These are phyloP conservation scores for Cuculus canorus DNA, from an alignment of 2,797 vertebrate species.

Conservation along the genomic window DNA sequence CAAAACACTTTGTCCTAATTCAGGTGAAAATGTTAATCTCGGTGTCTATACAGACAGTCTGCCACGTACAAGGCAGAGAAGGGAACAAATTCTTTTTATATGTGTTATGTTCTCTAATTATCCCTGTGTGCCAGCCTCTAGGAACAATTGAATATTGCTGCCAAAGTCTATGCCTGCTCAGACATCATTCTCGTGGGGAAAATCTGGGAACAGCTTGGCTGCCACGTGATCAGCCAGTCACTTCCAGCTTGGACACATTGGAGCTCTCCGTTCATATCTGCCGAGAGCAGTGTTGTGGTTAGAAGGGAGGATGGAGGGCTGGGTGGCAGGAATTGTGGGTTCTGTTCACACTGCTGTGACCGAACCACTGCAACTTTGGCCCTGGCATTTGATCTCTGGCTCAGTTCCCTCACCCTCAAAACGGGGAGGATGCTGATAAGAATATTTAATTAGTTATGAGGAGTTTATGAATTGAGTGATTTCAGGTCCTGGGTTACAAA, in stretches of 20 bases:
- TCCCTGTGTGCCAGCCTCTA: not conserved
- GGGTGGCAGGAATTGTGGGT: not conserved
- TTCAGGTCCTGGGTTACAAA: not conserved
- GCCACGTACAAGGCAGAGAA: conserved; percentile 55
- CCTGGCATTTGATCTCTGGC: not conserved
- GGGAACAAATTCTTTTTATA: not conserved
- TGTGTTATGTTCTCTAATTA: not conserved
- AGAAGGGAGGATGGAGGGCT: not conserved
- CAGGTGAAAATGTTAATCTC: conserved; percentile 50
- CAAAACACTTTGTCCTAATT: conserved; percentile 54
- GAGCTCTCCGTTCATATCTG: not conserved
- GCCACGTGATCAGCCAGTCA: not conserved
- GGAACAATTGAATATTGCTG: not conserved
- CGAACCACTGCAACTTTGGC: not conserved
- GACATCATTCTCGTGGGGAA: not conserved
- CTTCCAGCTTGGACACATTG: not conserved
- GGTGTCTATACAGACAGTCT: not conserved
- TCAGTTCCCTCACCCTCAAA: not conserved
- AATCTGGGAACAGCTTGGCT: not conserved
- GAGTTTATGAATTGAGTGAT: not conserved
- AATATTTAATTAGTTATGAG: not conserved
- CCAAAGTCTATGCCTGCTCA: conserved; percentile 18
- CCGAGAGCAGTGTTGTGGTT: not conserved
- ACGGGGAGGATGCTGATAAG: not conserved
- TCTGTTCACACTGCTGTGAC: not conserved